phyloP scores from a whole-genome alignment of 2,113 vertebrate genomes.

The Pteruthius melanotis region DNA sequence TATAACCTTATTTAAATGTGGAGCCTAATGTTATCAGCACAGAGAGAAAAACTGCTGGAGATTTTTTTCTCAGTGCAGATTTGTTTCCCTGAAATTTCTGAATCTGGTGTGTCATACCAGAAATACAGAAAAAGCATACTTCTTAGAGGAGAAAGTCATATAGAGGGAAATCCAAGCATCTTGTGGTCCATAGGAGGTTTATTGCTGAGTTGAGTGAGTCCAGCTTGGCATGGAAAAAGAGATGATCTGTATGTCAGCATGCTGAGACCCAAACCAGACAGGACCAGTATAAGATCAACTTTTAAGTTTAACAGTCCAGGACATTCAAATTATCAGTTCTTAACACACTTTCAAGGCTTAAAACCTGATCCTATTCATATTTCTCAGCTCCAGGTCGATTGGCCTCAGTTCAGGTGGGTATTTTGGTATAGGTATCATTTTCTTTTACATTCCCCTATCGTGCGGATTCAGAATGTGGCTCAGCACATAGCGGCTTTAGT shows the following conservation, averaged over 20 bases:
- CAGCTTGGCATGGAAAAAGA: neutral
- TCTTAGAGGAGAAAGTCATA: neutral
- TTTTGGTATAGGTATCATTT: neutral
- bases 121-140: neutral
- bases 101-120: neutral
- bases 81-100: neutral
- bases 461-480: neutral
- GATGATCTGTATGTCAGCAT: neutral
- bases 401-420: neutral
- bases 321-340: neutral
- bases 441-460: neutral
- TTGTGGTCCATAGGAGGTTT: neutral
- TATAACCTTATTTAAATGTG: neutral
- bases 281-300: neutral
- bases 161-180: neutral
- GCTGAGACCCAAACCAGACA: neutral
- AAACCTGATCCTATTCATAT: neutral
- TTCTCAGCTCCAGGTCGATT: neutral
- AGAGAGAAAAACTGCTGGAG: neutral
- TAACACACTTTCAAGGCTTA: neutral
- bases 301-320: neutral
- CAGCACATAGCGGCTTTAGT: neutral
- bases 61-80: neutral
- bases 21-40: neutral
- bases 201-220: neutral